Percentiles rank a stretch among this genome's conserved stretches.
Evolutionary conservation across 2,797 vertebrate genomes (phyloP).

Genomic region (Ceryle rudis): DNA sequence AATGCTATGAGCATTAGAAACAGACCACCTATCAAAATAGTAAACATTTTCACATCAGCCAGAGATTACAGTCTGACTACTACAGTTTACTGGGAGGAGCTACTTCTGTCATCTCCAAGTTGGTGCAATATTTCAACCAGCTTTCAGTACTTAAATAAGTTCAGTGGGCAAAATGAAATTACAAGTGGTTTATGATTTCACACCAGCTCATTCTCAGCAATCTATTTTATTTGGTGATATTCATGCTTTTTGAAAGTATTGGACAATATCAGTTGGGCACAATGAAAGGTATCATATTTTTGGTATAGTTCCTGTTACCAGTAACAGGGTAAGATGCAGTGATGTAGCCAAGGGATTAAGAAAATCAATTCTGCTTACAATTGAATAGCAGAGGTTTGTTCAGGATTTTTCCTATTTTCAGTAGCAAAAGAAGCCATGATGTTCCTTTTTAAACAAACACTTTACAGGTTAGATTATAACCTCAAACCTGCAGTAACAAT

Average conservation of each 20-base stretch:
- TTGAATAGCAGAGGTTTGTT: not conserved
- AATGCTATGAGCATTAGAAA: not conserved
- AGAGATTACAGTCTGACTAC: not conserved
- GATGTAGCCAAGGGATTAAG: not conserved
- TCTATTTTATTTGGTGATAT: not conserved
- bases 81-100: not conserved
- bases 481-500: not conserved
- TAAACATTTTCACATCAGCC: not conserved
- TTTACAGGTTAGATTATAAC: not conserved
- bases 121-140: not conserved
- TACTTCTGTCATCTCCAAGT: not conserved
- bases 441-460: not conserved
- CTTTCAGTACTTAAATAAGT: not conserved
- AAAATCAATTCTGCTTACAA: not conserved
- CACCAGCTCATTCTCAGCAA: not conserved
- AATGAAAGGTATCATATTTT: not conserved
- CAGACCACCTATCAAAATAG: not conserved
- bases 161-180: not conserved
- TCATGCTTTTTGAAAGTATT: not conserved
- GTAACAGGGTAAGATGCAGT: not conserved
- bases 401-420: not conserved
- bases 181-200: not conserved
- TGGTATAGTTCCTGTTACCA: not conserved
- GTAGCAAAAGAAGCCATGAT: not conserved
- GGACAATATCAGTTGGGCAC: not conserved